Evolutionary conservation across 2,113 vertebrate genomes (phyloP).

Genomic region (Gallinago media): DNA sequence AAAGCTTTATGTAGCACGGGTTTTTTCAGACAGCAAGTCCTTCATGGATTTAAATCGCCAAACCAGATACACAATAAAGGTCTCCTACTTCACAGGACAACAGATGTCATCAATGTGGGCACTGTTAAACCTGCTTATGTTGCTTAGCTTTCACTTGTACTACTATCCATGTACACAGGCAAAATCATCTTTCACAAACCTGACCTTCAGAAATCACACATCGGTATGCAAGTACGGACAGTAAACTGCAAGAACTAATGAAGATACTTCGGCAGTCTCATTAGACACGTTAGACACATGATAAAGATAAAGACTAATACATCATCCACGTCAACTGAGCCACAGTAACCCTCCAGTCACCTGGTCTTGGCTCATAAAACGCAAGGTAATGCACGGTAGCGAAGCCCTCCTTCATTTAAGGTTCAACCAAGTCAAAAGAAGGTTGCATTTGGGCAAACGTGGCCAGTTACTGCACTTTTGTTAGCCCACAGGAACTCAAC

Average conservation of each 20-base stretch:
- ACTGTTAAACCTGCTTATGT: accelerated
- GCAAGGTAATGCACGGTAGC: accelerated
- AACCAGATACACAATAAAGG: not conserved
- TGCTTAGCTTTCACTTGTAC: not conserved
- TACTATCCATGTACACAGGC: accelerated
- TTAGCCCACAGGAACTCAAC: not conserved
- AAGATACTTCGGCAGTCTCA: not conserved
- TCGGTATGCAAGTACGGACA: accelerated
- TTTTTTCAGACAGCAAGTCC: not conserved
- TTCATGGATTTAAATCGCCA: not conserved
- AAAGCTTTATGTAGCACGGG: not conserved
- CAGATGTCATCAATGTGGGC: not conserved
- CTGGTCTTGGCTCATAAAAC: not conserved
- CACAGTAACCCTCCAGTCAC: not conserved
- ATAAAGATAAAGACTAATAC: not conserved
- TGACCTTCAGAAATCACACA: not conserved
- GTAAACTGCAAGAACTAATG: not conserved
- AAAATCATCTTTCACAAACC: too few relatives aligned
- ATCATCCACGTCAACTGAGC: not conserved
- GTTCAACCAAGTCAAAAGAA: not conserved
- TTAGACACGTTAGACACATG: not conserved
- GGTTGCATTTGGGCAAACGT: accelerated
- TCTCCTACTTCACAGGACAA: not conserved
- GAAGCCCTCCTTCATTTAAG: not conserved
- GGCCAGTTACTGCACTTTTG: not conserved